These are phyloP conservation scores for Rhineura floridana DNA, from an alignment of 2,113 vertebrate genomes.

Conservation along the genomic window DNA sequence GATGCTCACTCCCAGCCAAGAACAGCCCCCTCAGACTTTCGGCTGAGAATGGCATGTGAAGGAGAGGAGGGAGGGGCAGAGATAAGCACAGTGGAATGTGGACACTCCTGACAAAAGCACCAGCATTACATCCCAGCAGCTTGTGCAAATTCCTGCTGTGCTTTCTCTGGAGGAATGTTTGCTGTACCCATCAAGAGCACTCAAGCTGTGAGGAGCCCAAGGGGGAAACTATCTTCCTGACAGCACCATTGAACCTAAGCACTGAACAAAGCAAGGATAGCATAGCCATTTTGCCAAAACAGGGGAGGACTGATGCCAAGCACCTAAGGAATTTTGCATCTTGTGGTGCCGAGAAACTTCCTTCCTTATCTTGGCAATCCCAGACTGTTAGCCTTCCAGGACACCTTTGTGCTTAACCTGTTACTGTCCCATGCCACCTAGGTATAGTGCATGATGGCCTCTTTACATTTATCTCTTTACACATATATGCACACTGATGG, in stretches of 20 bases:
- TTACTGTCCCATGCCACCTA: neutral
- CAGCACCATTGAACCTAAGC: constrained; percentile 5
- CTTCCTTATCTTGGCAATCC: neutral
- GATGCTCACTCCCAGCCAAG: neutral
- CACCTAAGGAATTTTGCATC: neutral
- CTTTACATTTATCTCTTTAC: too few species aligned
- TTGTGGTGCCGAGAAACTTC: neutral
- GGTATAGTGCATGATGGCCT: too few species aligned
- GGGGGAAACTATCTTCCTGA: constrained; percentile 17
- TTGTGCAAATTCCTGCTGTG: constrained; percentile 25
- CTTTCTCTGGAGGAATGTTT: constrained; percentile 30
- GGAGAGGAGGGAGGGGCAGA: constrained; percentile 13
- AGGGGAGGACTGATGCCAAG: neutral
- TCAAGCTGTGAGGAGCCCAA: constrained; percentile 22
- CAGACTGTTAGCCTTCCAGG: neutral
- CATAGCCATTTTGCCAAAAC: neutral
- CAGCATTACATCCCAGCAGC: neutral
- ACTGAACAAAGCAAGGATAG: constrained; percentile 8
- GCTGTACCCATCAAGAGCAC: constrained; percentile 29
- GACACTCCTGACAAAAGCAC: constrained; percentile 5
- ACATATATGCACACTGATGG: too few species aligned
- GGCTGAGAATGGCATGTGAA: constrained; percentile 27
- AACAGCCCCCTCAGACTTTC: neutral
- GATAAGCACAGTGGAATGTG: constrained; percentile 32
- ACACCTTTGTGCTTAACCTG: neutral